Percentiles rank a stretch among this genome's conserved stretches.
phyloP scores from a whole-genome alignment of 2,797 vertebrate species.

The Premnoplex brunnescens region DNA sequence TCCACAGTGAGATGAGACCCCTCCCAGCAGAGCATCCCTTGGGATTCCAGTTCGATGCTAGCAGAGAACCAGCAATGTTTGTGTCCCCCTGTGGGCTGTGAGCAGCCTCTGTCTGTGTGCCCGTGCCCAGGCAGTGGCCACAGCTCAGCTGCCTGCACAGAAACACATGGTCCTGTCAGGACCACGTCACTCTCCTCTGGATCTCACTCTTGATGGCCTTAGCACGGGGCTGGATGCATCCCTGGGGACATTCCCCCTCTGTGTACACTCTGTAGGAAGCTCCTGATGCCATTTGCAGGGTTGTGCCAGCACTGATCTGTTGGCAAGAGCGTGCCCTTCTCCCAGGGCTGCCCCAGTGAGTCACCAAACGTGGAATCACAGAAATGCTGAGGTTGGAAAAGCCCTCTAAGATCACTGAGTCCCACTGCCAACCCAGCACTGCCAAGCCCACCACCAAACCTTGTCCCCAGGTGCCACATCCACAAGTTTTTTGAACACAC shows the following conservation, averaged over 20 bases:
- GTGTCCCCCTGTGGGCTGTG: background rate
- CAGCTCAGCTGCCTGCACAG: background rate
- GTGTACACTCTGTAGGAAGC: rapidly evolving
- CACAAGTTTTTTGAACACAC: background rate
- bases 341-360: background rate
- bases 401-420: background rate
- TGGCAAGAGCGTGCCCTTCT: background rate
- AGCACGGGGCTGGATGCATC: background rate
- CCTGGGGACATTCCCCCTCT: background rate
- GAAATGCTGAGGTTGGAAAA: background rate
- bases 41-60: background rate
- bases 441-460: background rate
- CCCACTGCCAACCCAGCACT: background rate
- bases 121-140: background rate
- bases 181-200: background rate
- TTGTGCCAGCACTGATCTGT: rapidly evolving
- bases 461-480: background rate
- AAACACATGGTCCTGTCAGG: rapidly evolving
- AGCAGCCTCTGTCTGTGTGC: background rate
- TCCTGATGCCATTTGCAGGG: background rate
- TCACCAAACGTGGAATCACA: background rate
- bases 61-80: background rate
- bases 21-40: background rate
- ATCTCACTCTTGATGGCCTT: background rate
- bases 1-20: background rate